A percentile compares a stretch with the other conserved stretches of the same genome.
phyloP scores from a whole-genome alignment of 2,888 invertebrate species.

The Mimumesa dahlbomi region DNA sequence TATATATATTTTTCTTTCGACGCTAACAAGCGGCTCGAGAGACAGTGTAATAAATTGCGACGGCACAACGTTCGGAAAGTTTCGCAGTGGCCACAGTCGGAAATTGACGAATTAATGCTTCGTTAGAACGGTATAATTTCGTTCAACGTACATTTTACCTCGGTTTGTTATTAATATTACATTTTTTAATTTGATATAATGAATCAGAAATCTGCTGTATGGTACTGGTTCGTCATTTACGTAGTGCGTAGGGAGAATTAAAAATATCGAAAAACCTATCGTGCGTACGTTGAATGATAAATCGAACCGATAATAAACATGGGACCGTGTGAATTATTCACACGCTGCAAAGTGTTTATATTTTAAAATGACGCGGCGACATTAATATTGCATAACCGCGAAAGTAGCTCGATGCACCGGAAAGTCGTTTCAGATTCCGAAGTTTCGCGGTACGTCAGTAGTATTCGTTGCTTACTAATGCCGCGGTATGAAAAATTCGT shows the following conservation, averaged over 20 bases:
- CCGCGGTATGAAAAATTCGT: conserved; percentile 2
- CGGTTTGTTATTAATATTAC: too few species aligned
- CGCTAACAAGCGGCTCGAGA: too few species aligned
- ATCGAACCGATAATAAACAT: conserved; percentile 44
- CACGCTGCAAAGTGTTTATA: conserved; percentile 56
- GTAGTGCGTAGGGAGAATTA: too few species aligned
- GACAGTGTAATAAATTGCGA: too few species aligned
- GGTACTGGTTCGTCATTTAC: too few species aligned
- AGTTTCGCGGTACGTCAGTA: conserved; percentile 44
- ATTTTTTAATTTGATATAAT: background rate
- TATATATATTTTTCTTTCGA: background rate
- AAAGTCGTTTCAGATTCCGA: conserved; percentile 51
- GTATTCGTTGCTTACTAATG: conserved; percentile 56
- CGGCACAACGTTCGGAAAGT: too few species aligned
- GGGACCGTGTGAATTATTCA: conserved; percentile 56
- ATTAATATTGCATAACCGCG: conserved; percentile 61
- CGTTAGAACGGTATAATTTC: too few species aligned
- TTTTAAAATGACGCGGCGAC: conserved; percentile 57
- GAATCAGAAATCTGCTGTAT: too few species aligned
- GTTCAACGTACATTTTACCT: too few species aligned
- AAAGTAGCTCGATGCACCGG: conserved; percentile 45
- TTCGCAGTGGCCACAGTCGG: too few species aligned
- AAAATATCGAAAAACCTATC: background rate
- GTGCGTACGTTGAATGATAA: conserved; percentile 25
- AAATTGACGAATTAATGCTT: too few species aligned